phyloP scores from a whole-genome alignment of 2,797 vertebrate species.

The Gallinago nigripennis region DNA sequence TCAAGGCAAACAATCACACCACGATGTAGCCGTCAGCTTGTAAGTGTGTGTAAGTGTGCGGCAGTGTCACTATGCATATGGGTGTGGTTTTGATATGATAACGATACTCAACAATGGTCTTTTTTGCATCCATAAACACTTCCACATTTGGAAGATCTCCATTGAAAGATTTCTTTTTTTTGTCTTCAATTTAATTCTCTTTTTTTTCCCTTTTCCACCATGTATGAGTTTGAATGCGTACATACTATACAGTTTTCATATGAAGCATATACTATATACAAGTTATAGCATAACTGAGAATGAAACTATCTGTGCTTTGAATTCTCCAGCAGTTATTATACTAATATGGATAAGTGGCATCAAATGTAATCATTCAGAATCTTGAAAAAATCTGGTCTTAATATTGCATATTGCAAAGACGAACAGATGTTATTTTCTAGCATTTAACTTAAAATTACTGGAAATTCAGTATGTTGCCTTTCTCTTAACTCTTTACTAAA shows the following conservation, averaged over 20 bases:
- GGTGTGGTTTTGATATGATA: background rate
- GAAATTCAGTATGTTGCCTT: background rate
- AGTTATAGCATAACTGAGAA: background rate
- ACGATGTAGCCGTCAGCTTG: background rate
- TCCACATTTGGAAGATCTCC: background rate
- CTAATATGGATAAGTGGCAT: background rate
- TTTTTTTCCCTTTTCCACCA: background rate
- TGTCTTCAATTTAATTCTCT: background rate
- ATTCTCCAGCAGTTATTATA: conserved; percentile 16
- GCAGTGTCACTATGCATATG: background rate
- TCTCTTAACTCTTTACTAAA: background rate
- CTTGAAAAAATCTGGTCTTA: conserved; percentile 52
- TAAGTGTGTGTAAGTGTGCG: too few species aligned
- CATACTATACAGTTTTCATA: background rate
- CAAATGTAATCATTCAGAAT: background rate
- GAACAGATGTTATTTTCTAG: background rate
- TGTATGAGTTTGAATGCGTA: background rate
- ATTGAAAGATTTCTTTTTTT: background rate
- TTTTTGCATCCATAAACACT: background rate
- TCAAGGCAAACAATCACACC: background rate
- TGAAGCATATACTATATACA: background rate
- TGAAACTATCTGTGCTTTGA: background rate
- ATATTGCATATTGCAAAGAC: conserved; percentile 33
- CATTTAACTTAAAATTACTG: conserved; percentile 29
- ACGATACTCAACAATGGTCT: background rate